Evolutionary conservation across 2,797 vertebrate genomes (phyloP), one percentile per base, ranked within the genome.

Genomic region (Psittacula echo): DNA sequence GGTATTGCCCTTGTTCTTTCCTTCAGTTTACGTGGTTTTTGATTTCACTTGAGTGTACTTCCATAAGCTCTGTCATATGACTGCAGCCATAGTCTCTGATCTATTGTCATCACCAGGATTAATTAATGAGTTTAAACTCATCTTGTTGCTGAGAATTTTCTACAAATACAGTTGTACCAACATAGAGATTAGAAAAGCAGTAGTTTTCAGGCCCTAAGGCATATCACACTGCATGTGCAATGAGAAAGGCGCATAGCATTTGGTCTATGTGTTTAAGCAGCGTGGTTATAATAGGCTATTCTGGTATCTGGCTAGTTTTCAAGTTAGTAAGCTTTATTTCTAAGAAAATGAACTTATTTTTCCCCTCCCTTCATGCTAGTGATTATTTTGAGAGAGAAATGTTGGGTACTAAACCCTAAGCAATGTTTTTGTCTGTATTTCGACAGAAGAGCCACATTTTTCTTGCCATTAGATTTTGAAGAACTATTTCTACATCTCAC

Each of bases 51-150:
- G 5, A 0, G 1, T 60, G 2, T 88, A 29, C 73, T 94, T 75
- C 65, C 24, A 9, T 70, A 64, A 64, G 4, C 30, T 71, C 65
- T 83, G 41, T 56, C 64, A 24, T n/a, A 13, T 20, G 66, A 85
- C 48, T 82, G 41, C 77, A 71, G 24, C 71, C 48, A 51, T 87
- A 34, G 21, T 89, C 68, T 70, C 24, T 85, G 48, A 34, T 77
- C n/a, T 29, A 18, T 54, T 85, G 45, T 81, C 76, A 39, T 72
- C 53, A 16, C 44, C 45, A 2, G 61, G 20, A 58, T 83, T 81
- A 67, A 80, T 87, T 85, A 90, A 75, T 76, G 86, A 56, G 14
- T 93, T 92, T 64, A 92, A 82, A 90, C 71, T 71, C 22, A 8
- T 64, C 37, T 86, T 2, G 0, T 61, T 91, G 54, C 70, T 81